A percentile compares a stretch with the other conserved stretches of the same genome.
phyloP scores from a whole-genome alignment of 2,888 invertebrate species.

The Phengaris arion region DNA sequence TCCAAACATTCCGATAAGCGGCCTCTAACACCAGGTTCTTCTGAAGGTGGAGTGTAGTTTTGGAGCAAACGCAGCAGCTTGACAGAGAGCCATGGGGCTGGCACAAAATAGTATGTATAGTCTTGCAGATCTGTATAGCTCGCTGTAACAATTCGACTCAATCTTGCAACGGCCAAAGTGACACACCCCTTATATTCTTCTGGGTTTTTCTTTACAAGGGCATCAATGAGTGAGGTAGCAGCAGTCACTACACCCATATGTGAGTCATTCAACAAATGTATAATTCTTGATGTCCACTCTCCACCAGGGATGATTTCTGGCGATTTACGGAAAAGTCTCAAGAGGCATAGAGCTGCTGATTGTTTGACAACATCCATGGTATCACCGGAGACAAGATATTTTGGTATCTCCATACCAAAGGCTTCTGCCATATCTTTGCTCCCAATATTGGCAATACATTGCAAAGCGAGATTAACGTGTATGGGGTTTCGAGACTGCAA shows the following conservation, averaged over 20 bases:
- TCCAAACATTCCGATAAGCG: conserved; percentile 98
- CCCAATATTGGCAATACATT: conserved; percentile 99
- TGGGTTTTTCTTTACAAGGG: conserved; percentile 98
- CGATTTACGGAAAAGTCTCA: conserved; percentile 95
- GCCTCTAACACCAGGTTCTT: conserved; percentile 95
- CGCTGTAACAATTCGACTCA: conserved; percentile 98
- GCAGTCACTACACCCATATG: conserved; percentile 99
- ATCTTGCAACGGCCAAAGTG: conserved; percentile 96
- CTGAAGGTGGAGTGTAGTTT: conserved; percentile 99
- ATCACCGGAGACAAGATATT: conserved; percentile 98
- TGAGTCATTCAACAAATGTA: conserved; percentile 98
- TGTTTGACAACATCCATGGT: conserved; percentile 99
- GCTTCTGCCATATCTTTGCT: conserved; percentile 99
- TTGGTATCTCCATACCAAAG: conserved; percentile 98
- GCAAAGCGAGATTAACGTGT: conserved; percentile 98
- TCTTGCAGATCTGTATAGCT: conserved; percentile 99
- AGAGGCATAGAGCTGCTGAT: conserved; percentile 97
- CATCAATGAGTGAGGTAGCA: conserved; percentile 98
- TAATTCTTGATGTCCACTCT: conserved; percentile 99
- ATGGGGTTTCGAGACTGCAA: conserved; percentile 97
- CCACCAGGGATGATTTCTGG: conserved; percentile 98
- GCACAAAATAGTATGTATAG: conserved; percentile 99
- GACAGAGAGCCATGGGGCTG: conserved; percentile 99
- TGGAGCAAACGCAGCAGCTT: conserved; percentile 97
- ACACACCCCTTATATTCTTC: conserved; percentile 99